A percentile compares a stretch with the other conserved stretches of the same genome.
Conservation (phyloP, 2,888 invertebrate species). For the Drosophila formosana region DNA sequence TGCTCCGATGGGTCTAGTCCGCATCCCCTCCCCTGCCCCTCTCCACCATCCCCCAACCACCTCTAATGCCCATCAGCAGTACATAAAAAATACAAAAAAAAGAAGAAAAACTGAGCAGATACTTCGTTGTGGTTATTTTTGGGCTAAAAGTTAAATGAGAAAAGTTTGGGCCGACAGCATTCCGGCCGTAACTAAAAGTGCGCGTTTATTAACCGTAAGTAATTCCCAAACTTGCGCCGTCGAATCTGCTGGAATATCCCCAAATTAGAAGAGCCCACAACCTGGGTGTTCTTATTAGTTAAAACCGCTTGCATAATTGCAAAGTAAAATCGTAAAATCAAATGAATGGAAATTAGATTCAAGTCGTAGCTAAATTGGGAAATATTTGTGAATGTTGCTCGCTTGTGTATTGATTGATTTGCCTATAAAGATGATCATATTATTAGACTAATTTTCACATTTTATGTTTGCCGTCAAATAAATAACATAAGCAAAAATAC, state of each 20-base stretch:
- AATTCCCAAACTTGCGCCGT: conserved; percentile 37
- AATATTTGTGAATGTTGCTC: not conserved
- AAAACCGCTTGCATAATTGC: not conserved
- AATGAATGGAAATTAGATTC: not conserved
- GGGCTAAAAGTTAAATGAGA: conserved; percentile 75
- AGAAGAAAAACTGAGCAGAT: conserved; percentile 2
- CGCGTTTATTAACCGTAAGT: conserved; percentile 68
- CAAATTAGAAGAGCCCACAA: not conserved
- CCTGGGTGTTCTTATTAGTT: not conserved
- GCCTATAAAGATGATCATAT: conserved; percentile 17
- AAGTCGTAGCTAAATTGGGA: not conserved
- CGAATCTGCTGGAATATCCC: not conserved
- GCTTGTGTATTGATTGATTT: conserved; percentile 16
- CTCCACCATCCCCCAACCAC: conserved; percentile 1
- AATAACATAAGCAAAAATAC: not conserved
- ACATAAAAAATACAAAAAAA: conserved; percentile 56
- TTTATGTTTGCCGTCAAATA: conserved; percentile 9
- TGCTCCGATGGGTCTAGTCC: conserved; percentile 14
- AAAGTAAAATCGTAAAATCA: not conserved
- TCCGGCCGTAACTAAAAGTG: conserved; percentile 56
- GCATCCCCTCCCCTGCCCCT: not conserved
- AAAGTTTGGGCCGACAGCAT: conserved; percentile 58
- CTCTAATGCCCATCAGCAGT: conserved; percentile 64
- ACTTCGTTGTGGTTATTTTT: conserved; percentile 47
- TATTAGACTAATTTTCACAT: conserved; percentile 15